Percentiles rank a stretch among this genome's conserved stretches.
phyloP scores from a whole-genome alignment of 2,113 vertebrate genomes.

The Lonchura striata region DNA sequence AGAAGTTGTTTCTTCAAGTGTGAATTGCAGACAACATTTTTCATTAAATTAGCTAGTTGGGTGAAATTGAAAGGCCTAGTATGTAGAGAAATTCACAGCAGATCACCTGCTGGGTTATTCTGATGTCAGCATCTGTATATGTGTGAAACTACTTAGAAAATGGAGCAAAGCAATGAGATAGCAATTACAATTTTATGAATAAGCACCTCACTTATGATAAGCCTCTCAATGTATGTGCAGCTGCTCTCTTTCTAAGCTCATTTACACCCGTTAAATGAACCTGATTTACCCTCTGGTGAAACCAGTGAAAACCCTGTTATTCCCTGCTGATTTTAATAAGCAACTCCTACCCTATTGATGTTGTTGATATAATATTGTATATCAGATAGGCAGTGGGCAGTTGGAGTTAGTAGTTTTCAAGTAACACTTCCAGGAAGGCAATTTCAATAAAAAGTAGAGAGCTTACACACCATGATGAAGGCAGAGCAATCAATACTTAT shows the following conservation, averaged over 20 bases:
- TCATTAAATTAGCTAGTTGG: neutral
- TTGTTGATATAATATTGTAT: neutral
- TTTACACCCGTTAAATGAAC: neutral
- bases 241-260: neutral
- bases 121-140: neutral
- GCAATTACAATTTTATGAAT: neutral
- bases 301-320: neutral
- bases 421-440: neutral
- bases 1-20: neutral
- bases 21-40: neutral
- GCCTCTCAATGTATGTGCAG: neutral
- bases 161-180: neutral
- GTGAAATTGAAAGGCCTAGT: neutral
- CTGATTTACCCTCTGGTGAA: neutral
- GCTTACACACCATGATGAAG: neutral
- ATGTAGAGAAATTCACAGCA: neutral
- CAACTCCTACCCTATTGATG: neutral
- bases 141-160: neutral
- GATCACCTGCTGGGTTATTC: neutral
- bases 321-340: slow-evolving; percentile 28
- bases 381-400: neutral
- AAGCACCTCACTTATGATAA: neutral
- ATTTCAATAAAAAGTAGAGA: neutral
- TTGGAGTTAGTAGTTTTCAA: neutral
- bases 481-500: neutral